Evolutionary conservation across 1,140 invertebrate genomes (phyloP), one percentile per base, ranked within the genome.

Genomic region (Triops longicaudatus): DNA sequence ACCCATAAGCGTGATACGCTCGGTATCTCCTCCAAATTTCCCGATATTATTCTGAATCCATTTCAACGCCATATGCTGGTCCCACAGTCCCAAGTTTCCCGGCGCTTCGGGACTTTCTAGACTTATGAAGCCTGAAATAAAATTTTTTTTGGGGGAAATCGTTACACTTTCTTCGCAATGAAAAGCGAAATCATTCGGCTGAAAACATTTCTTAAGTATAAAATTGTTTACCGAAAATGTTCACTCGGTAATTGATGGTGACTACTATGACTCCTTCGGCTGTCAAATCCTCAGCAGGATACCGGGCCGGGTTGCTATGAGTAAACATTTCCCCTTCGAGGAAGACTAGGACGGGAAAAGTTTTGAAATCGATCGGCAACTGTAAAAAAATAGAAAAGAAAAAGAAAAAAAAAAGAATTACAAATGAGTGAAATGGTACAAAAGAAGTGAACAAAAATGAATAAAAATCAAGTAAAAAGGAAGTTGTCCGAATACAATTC

Each of bases 41-140:
- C 83, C 83, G 63, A 92, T 90, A 83, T 93, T 91, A 76, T 89
- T 86, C 74, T 88, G 84, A 1, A 92, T 84, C 92, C 92, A 94
- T 22, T 89, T 80, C 17, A 94, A 80, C 0, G 90, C 91, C 76
- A 90, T 81, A 78, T 89, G 88, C 78, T 93, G 90, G 82, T 93
- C 92, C 75, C 90, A 83, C 12, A 92, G 81, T 1, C 90, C 91
- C 28, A 91, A 86, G 81, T 93, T 93, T 0, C 91, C 91, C 2
- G 87, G 82, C 7, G 87, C 81, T 76, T 86, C 86, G 17, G 84
- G 14, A 84, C 89, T 81, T 82, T 84, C 87, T 12, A 93, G 84
- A 79, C 88, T 90, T 63, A 94, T 86, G 84, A 93, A 94, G 7
- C 90, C 84, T 85, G 78, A 43, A 78, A 79, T 76, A 74, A 28